phyloP scores from a whole-genome alignment of 2,113 vertebrate species.

The Henicopernis longicauda region DNA sequence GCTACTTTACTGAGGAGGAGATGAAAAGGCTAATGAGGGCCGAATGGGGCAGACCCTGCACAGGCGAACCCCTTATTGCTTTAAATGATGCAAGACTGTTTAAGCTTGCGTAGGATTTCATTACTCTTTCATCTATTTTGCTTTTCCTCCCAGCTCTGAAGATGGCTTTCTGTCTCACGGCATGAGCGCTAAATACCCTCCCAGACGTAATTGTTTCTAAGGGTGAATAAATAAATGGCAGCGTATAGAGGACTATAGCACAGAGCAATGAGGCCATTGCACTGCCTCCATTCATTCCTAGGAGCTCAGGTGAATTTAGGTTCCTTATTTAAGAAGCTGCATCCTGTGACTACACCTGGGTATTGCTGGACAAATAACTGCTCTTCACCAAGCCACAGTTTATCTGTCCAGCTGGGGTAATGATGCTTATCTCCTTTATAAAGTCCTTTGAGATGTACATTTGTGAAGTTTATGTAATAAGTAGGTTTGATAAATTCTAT shows the following conservation, averaged over 20 bases:
- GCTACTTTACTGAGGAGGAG: neutral
- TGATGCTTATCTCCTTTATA: neutral
- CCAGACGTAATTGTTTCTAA: neutral
- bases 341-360: neutral
- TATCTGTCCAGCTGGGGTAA: neutral
- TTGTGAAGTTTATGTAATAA: neutral
- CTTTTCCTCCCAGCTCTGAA: neutral
- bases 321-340: neutral
- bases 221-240: neutral
- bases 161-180: neutral
- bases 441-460: neutral
- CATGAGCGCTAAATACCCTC: neutral
- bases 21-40: neutral
- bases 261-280: neutral
- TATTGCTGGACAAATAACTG: neutral
- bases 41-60: neutral
- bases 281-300: neutral
- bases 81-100: neutral
- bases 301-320: neutral
- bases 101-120: neutral
- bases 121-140: neutral
- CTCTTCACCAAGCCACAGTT: neutral
- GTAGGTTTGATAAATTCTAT: neutral
- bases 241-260: fast-evolving
- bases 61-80: neutral